phyloP scores from a whole-genome alignment of 2,797 vertebrate genomes.

The Sternarchorhynchus goeldii region DNA sequence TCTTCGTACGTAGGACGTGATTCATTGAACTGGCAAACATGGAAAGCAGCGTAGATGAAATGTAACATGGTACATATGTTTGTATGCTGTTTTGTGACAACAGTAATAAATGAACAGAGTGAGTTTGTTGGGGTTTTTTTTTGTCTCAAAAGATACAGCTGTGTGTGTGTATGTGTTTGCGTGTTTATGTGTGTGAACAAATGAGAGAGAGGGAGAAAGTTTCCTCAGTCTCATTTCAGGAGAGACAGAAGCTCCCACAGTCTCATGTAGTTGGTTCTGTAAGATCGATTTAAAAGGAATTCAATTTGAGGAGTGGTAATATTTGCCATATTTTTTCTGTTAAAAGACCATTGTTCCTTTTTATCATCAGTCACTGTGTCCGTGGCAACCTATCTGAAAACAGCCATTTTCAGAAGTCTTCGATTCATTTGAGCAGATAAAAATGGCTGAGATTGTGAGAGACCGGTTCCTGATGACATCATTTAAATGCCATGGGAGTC shows the following conservation, averaged over 20 bases:
- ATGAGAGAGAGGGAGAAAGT: conserved; percentile 30
- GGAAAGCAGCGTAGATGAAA: too few species aligned
- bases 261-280: not conserved
- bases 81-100: not conserved
- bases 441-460: conserved; percentile 2
- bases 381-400: not conserved
- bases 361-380: not conserved
- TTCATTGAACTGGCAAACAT: not conserved
- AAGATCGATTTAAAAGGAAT: not conserved
- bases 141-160: not conserved
- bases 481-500: not conserved
- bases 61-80: too few species aligned
- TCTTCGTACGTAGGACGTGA: not conserved
- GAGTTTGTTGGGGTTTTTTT: not conserved
- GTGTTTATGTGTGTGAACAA: conserved; percentile 46
- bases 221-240: too few species aligned
- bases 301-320: not conserved
- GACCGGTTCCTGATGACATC: not conserved
- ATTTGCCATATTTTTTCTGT: not conserved
- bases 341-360: not conserved
- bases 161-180: not conserved
- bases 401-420: not conserved
- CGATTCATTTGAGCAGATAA: not conserved
- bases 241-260: too few species aligned
- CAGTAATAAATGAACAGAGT: not conserved